Evolutionary conservation across 2,888 invertebrate species (phyloP), one percentile per base, ranked within the genome.

Genomic region (Diaphora mendica): DNA sequence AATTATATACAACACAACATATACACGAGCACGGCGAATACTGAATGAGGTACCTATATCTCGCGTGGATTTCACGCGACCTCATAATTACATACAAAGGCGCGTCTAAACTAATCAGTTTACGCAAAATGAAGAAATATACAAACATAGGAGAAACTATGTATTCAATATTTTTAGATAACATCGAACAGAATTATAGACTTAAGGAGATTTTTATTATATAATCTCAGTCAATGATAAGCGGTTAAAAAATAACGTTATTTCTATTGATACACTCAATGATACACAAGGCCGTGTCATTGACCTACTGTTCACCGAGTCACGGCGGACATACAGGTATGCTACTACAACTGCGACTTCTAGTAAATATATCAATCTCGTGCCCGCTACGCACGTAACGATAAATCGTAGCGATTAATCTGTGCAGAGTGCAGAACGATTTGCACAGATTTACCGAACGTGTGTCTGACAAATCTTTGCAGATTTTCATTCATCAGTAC

Each of bases 11-110:
- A 71, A 82, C 77, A 81, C 75, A 59, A 80, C 84, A 79, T 72
- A 74, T 70, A 70, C 77, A 74, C 70, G 70, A 71, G 79, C 77
- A 77, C 73, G 76, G 72, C 83, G 51, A 77, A 75, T 75, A 59
- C 75, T 71, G 72, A 85, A 86, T 86, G 85, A 85, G 66, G 77
- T 73, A 17, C 48, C 33, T 44, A 62, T 42, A 80, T 65, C 64
- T 67, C 26, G 20, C 51, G 69, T 42, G 55, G 69, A 55, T 64
- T 35, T 35, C n/a, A 26, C 62, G 62, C 68, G 64, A 73, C 39
- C 64, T 26, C 59, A 39, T 62, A 15, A 17, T 55, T 44, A 48
- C 66, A 59, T 33, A 48, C 70, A 66, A 70, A 64, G 70, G 48
- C 48, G 42, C 44, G 70, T 30, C 23, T 64, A 44, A n/a, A 70